phyloP scores from a whole-genome alignment of 2,113 vertebrate genomes.

The Sialia sialis region DNA sequence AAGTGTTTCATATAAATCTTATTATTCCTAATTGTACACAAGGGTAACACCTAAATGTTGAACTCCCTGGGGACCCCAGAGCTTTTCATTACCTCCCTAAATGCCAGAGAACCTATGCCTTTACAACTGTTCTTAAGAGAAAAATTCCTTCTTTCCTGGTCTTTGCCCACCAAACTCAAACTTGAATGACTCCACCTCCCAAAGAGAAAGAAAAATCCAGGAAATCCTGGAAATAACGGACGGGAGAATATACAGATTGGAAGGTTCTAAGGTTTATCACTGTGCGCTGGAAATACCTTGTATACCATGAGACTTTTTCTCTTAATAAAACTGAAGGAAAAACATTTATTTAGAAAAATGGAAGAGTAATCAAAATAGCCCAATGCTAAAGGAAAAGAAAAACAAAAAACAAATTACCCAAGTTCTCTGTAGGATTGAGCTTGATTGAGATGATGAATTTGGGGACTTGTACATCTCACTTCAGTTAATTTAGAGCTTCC shows the following conservation, averaged over 20 bases:
- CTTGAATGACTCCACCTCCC: not conserved
- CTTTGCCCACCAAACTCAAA: not conserved
- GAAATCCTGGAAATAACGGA: not conserved
- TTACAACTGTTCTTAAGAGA: not conserved
- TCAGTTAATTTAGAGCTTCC: not conserved
- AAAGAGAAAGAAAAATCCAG: not conserved
- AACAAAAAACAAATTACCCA: not conserved
- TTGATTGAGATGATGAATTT: not conserved
- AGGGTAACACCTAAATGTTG: not conserved
- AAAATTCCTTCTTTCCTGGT: not conserved
- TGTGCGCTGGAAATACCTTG: not conserved
- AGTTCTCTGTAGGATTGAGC: not conserved
- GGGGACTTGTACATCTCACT: not conserved
- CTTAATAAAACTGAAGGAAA: not conserved
- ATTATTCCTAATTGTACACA: not conserved
- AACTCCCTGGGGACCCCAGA: not conserved
- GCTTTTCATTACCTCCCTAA: not conserved
- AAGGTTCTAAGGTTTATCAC: not conserved
- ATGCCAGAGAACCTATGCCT: not conserved
- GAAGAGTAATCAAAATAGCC: not conserved
- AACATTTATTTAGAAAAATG: not conserved
- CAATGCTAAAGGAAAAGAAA: fast-evolving
- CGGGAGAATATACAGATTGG: not conserved
- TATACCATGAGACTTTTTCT: not conserved
- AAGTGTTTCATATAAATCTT: not conserved